Percentiles rank a stretch among this genome's conserved stretches.
Conservation (phyloP, 64 coral and sea anemone species). For the Pocillopora verrucosa region DNA sequence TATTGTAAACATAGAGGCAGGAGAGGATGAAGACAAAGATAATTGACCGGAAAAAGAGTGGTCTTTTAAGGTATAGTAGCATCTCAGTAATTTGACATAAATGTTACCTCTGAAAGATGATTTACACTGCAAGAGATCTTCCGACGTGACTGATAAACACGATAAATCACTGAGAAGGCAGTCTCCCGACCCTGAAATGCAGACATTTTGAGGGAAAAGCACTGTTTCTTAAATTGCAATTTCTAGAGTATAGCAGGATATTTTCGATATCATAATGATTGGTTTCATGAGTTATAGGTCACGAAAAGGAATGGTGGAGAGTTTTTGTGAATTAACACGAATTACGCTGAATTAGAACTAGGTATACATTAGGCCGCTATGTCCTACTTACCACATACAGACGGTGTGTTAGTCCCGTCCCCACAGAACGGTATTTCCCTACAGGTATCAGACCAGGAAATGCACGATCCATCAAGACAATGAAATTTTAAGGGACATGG, state of each 20-base stretch:
- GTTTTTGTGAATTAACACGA: too few species aligned
- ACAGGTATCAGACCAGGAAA: conserved; percentile 1
- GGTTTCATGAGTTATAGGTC: too few species aligned
- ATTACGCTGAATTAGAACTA: too few species aligned
- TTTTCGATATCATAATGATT: too few species aligned
- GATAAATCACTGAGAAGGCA: neutral
- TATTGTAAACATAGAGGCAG: neutral
- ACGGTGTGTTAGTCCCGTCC: neutral
- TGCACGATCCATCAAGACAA: conserved; percentile 18
- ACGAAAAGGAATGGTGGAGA: too few species aligned
- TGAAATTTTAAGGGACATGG: neutral
- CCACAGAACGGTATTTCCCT: neutral
- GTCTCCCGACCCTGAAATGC: neutral
- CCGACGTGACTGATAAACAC: neutral
- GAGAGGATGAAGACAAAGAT: neutral
- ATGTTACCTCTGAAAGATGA: conserved; percentile 9
- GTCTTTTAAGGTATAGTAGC: too few species aligned
- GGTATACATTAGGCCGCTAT: neutral
- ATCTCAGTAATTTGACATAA: too few species aligned
- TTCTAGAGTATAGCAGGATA: too few species aligned
- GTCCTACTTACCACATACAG: conserved; percentile 5
- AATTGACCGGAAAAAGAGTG: too few species aligned
- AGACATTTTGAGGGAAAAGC: neutral
- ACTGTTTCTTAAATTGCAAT: too few species aligned
- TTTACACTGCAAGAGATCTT: neutral